Percentiles rank a stretch among this genome's conserved stretches.
Conservation (phyloP, 2,113 vertebrate species). For the Notarius lentiginosus region DNA sequence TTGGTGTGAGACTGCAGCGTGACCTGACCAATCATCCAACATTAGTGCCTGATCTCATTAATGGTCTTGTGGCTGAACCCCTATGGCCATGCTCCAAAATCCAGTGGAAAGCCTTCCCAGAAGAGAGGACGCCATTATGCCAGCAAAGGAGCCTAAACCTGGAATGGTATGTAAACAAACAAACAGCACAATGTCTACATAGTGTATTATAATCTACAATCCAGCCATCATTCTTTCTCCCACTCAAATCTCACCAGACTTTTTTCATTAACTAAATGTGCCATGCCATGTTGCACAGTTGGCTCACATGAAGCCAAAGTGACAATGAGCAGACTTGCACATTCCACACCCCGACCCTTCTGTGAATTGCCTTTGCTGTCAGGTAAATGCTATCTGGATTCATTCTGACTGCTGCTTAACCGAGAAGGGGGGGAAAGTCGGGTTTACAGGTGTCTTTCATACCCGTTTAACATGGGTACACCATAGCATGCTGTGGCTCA, state of each 20-base stretch:
- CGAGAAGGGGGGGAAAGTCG: rapidly evolving
- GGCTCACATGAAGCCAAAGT: not conserved
- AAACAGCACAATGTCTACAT: not conserved
- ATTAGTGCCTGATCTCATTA: not conserved
- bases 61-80: not conserved
- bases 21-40: too few relatives aligned
- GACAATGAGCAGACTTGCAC: not conserved
- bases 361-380: too few relatives aligned
- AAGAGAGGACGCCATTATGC: not conserved
- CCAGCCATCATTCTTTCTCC: not conserved
- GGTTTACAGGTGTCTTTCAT: too few relatives aligned
- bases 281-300: not conserved
- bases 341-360: not conserved
- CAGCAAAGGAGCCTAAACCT: too few relatives aligned
- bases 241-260: not conserved
- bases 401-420: not conserved
- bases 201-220: not conserved
- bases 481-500: too few relatives aligned
- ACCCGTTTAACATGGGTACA: too few relatives aligned
- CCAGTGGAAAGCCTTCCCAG: not conserved
- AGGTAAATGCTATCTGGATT: not conserved
- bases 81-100: not conserved
- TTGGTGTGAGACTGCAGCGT: too few relatives aligned
- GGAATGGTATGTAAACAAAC: not conserved
- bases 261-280: not conserved